phyloP scores from a whole-genome alignment of 2,113 vertebrate genomes.

The Chinchilla lanigera region DNA sequence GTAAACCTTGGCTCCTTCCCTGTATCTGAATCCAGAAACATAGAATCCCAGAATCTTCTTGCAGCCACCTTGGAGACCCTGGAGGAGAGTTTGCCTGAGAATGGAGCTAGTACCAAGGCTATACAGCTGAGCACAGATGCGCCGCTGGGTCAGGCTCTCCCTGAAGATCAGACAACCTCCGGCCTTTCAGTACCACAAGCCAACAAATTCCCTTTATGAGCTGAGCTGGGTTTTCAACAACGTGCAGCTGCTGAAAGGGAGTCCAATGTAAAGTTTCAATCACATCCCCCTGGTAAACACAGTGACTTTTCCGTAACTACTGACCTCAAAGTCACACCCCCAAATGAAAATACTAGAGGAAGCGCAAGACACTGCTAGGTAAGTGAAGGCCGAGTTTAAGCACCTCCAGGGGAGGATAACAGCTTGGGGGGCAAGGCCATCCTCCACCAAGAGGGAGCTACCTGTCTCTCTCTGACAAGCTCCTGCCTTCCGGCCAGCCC shows the following conservation, averaged over 20 bases:
- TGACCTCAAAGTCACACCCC: background rate
- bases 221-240: background rate
- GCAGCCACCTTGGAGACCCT: background rate
- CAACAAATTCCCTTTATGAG: background rate
- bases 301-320: background rate
- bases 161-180: background rate
- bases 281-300: background rate
- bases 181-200: background rate
- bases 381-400: background rate
- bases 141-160: background rate
- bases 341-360: background rate
- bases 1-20: background rate
- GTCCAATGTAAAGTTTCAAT: background rate
- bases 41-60: background rate
- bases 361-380: background rate
- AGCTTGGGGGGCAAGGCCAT: background rate
- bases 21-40: background rate
- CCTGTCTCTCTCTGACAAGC: background rate
- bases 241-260: background rate
- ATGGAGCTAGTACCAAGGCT: background rate
- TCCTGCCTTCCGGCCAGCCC: background rate
- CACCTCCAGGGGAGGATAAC: background rate
- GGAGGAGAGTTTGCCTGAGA: background rate
- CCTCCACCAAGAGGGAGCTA: background rate
- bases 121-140: background rate